These are phyloP conservation scores for Brachirus orientalis DNA, from an alignment of 2,113 vertebrate species.

Conservation along the genomic window DNA sequence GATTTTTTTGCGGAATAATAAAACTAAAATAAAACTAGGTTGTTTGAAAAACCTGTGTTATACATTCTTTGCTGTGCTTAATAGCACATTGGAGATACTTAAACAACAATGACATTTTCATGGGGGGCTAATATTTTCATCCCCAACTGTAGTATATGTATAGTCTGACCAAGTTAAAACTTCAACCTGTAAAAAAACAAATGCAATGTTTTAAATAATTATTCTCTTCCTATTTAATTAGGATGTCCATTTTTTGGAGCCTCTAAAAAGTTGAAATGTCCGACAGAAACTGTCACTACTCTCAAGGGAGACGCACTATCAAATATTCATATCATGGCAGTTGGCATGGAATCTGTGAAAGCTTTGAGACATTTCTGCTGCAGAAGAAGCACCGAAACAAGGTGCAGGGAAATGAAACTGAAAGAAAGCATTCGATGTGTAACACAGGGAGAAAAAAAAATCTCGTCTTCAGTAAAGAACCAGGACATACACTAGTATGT, in stretches of 20 bases:
- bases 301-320: constrained; percentile 73
- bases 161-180: no score
- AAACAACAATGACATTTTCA: no score
- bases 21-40: no score
- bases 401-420: constrained; percentile 30
- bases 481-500: not conserved
- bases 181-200: no score
- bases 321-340: constrained; percentile 77
- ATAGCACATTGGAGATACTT: no score
- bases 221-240: not conserved
- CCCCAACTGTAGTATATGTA: no score
- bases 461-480: not conserved
- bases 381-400: constrained; percentile 40
- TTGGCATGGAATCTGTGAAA: constrained; percentile 73
- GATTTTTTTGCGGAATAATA: no score
- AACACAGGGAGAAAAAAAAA: not conserved
- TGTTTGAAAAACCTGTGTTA: no score
- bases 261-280: constrained; percentile 44
- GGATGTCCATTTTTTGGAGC: constrained; percentile 14
- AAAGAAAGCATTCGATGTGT: constrained; percentile 8
- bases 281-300: constrained; percentile 62
- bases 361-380: constrained; percentile 51
- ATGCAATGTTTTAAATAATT: no score
- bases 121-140: no score
- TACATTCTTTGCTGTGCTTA: no score